Evolutionary conservation across 2,113 vertebrate genomes (phyloP).

Genomic region (Melanocharis versteri): DNA sequence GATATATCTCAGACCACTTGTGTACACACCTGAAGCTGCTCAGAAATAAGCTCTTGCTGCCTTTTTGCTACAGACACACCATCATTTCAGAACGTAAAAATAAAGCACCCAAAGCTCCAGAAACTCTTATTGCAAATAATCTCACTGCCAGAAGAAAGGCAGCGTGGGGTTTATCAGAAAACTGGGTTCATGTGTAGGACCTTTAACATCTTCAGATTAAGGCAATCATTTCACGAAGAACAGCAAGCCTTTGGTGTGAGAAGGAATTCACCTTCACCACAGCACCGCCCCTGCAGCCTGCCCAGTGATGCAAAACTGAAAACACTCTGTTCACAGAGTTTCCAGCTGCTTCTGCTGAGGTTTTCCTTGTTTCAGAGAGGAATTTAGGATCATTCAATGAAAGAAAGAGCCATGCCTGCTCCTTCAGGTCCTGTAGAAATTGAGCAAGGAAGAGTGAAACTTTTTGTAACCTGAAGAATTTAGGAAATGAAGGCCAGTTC

Average conservation of each 20-base stretch:
- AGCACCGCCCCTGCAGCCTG: not conserved
- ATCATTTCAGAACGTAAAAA: not conserved
- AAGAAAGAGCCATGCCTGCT: not conserved
- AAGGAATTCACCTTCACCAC: not conserved
- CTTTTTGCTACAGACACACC: not conserved
- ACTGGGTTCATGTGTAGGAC: not conserved
- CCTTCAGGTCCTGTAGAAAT: not conserved
- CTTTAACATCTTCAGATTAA: not conserved
- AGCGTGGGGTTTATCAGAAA: not conserved
- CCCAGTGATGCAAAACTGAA: not conserved
- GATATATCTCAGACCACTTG: not conserved
- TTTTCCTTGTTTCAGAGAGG: not conserved
- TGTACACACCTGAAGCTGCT: constrained; percentile 8
- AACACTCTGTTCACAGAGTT: not conserved
- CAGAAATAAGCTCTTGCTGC: not conserved
- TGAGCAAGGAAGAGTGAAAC: not conserved
- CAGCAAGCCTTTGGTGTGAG: not conserved
- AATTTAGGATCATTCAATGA: not conserved
- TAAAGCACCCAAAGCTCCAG: not conserved
- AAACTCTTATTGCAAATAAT: constrained; percentile 24
- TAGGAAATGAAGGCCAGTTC: not conserved
- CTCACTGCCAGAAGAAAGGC: not conserved
- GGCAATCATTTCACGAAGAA: not conserved
- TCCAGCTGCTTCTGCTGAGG: not conserved
- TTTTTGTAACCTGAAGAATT: not conserved